phyloP scores from a whole-genome alignment of 2,113 vertebrate species.

The Colinus virginianus region DNA sequence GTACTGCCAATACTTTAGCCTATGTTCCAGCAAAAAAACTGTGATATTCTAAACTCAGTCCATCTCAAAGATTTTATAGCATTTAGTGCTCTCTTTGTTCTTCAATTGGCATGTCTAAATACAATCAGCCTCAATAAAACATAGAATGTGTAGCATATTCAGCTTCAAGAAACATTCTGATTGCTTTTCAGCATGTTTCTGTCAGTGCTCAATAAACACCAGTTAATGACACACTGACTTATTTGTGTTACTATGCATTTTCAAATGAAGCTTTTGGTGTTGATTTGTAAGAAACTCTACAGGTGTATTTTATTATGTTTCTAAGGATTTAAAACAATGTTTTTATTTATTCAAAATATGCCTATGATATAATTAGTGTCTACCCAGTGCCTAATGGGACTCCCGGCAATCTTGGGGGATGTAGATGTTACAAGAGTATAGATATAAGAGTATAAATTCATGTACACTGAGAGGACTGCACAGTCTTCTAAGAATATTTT shows the following conservation, averaged over 20 bases:
- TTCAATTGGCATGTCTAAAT: background rate
- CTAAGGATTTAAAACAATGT: background rate
- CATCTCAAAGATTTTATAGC: background rate
- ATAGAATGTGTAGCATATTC: background rate
- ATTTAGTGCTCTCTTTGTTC: background rate
- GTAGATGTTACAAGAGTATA: background rate
- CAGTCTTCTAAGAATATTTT: background rate
- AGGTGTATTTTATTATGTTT: background rate
- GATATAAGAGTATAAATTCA: background rate
- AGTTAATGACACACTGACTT: background rate
- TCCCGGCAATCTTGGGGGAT: background rate
- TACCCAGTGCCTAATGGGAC: background rate
- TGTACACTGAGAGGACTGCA: background rate
- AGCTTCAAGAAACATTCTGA: background rate
- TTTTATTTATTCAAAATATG: background rate
- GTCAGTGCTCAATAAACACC: background rate
- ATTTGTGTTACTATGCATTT: background rate
- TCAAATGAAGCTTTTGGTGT: background rate
- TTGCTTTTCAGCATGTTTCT: background rate
- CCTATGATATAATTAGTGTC: background rate
- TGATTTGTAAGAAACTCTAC: background rate
- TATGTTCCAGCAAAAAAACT: background rate
- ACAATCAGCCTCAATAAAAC: background rate
- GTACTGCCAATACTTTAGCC: background rate
- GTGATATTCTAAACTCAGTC: background rate